phyloP scores from a whole-genome alignment of 1,140 invertebrate genomes.

The Drosophila orosa region DNA sequence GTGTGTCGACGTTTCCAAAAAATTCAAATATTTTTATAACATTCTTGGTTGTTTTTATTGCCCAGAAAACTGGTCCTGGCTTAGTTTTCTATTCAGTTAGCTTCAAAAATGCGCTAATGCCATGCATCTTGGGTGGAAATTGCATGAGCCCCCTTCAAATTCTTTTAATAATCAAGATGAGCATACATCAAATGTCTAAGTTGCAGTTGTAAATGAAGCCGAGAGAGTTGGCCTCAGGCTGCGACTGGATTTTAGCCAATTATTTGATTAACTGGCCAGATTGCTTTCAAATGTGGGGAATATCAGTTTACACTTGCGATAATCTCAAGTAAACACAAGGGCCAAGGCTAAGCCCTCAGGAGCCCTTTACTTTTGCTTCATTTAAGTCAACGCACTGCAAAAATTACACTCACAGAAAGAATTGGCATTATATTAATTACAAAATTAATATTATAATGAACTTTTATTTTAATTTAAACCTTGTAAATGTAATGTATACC shows the following conservation, averaged over 20 bases:
- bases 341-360: slow-evolving; percentile 37
- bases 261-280: slow-evolving; percentile 17
- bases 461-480: too few relatives aligned
- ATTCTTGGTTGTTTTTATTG: slow-evolving; percentile 31
- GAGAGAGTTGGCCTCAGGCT: not conserved
- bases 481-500: too few relatives aligned
- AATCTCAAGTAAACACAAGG: slow-evolving; percentile 30
- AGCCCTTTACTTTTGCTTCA: slow-evolving; percentile 28
- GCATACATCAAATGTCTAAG: not conserved
- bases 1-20: slow-evolving; percentile 49
- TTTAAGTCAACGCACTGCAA: slow-evolving; percentile 4
- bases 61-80: not conserved
- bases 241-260: slow-evolving; percentile 20
- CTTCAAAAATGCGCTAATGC: not conserved
- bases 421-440: too few relatives aligned
- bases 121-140: not conserved
- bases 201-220: not conserved
- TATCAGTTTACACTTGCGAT: slow-evolving; percentile 39
- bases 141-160: not conserved
- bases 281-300: slow-evolving; percentile 24
- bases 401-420: slow-evolving; percentile 1
- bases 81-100: slow-evolving; percentile 5
- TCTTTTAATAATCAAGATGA: not conserved
- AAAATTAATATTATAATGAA: too few relatives aligned
- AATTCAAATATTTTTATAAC: slow-evolving; percentile 54